These are phyloP conservation scores for Busseola fusca DNA, from an alignment of 2,888 invertebrate genomes.

Conservation along the genomic window DNA sequence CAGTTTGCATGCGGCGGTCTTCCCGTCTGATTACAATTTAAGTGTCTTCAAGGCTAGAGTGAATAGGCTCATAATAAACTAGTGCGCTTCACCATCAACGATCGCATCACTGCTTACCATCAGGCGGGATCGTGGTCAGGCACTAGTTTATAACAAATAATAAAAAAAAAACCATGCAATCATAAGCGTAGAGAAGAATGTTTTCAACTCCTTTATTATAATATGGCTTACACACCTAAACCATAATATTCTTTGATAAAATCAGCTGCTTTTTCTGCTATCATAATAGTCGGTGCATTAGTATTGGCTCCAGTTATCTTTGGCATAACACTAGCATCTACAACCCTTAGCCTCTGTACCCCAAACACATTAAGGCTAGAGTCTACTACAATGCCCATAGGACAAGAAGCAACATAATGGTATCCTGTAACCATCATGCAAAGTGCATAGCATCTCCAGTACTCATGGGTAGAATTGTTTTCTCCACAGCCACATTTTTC, in stretches of 20 bases:
- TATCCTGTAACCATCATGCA: constrained; percentile 91
- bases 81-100: no score
- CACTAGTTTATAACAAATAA: no score
- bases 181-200: no score
- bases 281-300: constrained; percentile 92
- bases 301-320: constrained; percentile 90
- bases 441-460: constrained; percentile 91
- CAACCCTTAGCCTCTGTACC: constrained; percentile 90
- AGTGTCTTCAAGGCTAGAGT: no score
- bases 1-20: no score
- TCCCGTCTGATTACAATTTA: no score
- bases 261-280: constrained; percentile 89
- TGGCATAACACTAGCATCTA: constrained; percentile 93
- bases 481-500: constrained; percentile 52
- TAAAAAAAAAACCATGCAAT: no score
- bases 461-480: constrained; percentile 80
- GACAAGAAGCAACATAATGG: constrained; percentile 91
- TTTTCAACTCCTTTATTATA: no score
- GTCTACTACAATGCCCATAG: constrained; percentile 93
- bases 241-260: constrained; percentile 56
- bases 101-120: no score
- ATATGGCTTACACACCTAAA: no score
- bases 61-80: no score
- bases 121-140: no score
- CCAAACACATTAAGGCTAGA: constrained; percentile 90